A percentile compares a stretch with the other conserved stretches of the same genome.
phyloP scores from a whole-genome alignment of 2,113 vertebrate genomes.

The Paralichthys olivaceus region DNA sequence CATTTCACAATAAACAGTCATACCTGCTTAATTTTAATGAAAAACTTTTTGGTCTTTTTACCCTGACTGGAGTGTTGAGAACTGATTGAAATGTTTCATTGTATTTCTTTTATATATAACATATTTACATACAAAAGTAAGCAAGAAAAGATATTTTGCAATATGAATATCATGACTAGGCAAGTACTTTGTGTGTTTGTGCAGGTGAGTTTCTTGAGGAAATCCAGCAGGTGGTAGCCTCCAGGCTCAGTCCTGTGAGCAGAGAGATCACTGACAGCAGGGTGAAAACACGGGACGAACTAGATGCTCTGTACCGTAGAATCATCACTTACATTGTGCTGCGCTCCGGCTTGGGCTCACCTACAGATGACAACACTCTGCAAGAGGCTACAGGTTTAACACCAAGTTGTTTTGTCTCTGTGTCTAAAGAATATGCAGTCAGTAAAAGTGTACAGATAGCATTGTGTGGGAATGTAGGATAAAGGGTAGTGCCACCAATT shows the following conservation, averaged over 20 bases:
- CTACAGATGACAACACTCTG: constrained; percentile 44
- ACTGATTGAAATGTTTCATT: not conserved
- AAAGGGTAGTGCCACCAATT: not conserved
- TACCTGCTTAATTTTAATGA: no score
- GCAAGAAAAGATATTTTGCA: not conserved
- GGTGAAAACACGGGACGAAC: constrained; percentile 77
- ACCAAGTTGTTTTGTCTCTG: not conserved
- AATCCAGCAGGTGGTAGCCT: constrained; percentile 81
- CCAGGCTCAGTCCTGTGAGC: constrained; percentile 79
- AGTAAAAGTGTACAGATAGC: not conserved
- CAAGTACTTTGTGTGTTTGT: constrained; percentile 1
- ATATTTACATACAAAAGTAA: no score
- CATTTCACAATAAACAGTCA: no score
- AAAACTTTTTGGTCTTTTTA: not conserved
- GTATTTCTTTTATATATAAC: no score
- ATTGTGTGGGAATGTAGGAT: not conserved
- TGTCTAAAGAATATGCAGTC: not conserved
- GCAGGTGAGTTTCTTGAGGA: constrained; percentile 88
- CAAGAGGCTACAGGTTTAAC: constrained; percentile 72
- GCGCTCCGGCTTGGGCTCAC: constrained; percentile 79
- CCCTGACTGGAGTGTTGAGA: not conserved
- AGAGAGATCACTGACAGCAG: constrained; percentile 87
- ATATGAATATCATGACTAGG: not conserved
- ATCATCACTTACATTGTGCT: constrained; percentile 86
- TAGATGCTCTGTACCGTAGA: constrained; percentile 83